Evolutionary conservation across 2,888 invertebrate genomes (phyloP).

Genomic region (Tolmerus cingulatus): DNA sequence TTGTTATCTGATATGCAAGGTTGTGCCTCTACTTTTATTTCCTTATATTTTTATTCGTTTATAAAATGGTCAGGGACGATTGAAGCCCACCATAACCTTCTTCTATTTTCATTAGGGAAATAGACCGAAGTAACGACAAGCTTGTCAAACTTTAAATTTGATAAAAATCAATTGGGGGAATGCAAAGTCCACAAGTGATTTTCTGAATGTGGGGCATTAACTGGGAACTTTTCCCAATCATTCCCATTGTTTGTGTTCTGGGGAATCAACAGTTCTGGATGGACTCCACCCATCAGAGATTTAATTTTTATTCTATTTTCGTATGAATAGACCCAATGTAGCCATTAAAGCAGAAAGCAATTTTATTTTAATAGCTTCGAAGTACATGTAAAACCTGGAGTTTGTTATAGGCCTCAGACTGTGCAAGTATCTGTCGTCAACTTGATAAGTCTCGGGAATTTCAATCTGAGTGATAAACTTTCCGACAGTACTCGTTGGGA

Average conservation of each 20-base stretch:
- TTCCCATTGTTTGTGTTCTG: background rate
- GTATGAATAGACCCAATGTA: background rate
- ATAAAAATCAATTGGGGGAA: background rate
- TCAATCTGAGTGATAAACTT: background rate
- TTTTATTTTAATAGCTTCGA: background rate
- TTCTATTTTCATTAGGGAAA: background rate
- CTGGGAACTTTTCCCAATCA: background rate
- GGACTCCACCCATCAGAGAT: background rate
- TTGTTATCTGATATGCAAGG: background rate
- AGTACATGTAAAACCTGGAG: background rate
- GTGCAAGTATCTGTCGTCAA: background rate
- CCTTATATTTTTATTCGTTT: background rate
- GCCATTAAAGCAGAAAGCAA: background rate
- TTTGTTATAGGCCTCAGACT: background rate
- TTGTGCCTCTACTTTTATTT: background rate
- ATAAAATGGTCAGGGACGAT: background rate
- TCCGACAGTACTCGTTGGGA: background rate
- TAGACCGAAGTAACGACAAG: background rate
- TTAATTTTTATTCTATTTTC: background rate
- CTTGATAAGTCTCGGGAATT: background rate
- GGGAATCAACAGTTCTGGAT: background rate
- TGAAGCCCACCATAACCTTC: background rate
- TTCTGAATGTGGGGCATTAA: background rate
- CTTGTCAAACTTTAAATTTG: background rate
- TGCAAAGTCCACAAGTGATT: background rate